A percentile compares a stretch with the other conserved stretches of the same genome.
phyloP scores from a whole-genome alignment of 2,888 invertebrate species.

The Melieria omissa region DNA sequence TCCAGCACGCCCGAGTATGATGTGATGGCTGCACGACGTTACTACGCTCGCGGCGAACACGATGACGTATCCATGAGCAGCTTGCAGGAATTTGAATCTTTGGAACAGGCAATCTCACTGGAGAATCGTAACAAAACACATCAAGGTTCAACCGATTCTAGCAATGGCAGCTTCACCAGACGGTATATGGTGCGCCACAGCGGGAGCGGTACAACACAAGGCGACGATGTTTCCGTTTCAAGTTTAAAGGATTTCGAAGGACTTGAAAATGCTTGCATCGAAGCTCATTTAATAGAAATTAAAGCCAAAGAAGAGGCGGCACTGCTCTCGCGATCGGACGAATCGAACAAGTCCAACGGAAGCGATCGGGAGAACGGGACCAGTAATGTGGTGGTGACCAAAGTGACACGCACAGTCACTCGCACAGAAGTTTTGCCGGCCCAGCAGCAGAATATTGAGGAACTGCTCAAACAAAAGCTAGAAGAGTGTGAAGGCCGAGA shows the following conservation, averaged over 20 bases:
- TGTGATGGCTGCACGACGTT: constrained; percentile 83
- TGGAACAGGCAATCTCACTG: constrained; percentile 85
- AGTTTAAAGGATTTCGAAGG: constrained; percentile 94
- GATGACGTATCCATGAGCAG: constrained; percentile 94
- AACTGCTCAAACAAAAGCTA: constrained; percentile 65
- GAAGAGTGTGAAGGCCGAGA: constrained; percentile 64
- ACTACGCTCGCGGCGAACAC: constrained; percentile 82
- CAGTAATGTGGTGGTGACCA: constrained; percentile 50
- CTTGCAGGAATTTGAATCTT: constrained; percentile 91
- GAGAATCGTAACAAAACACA: constrained; percentile 76
- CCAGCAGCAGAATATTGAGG: constrained; percentile 55
- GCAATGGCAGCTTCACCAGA: constrained; percentile 83
- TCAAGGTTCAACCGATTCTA: constrained; percentile 87
- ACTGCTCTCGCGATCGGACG: constrained; percentile 70
- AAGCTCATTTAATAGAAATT: constrained; percentile 84
- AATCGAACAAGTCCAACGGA: constrained; percentile 65
- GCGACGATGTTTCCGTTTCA: constrained; percentile 86
- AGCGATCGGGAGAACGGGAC: constrained; percentile 56
- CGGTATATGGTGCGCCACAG: constrained; percentile 77
- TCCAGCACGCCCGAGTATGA: constrained; percentile 94
- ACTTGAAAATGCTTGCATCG: constrained; percentile 86
- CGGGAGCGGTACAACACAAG: constrained; percentile 67
- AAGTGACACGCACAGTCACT: constrained; percentile 56
- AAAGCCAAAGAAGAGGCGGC: constrained; percentile 89
- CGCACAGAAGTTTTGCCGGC: constrained; percentile 53